phyloP scores from a whole-genome alignment of 2,888 invertebrate genomes.

The Pheosia tremula region DNA sequence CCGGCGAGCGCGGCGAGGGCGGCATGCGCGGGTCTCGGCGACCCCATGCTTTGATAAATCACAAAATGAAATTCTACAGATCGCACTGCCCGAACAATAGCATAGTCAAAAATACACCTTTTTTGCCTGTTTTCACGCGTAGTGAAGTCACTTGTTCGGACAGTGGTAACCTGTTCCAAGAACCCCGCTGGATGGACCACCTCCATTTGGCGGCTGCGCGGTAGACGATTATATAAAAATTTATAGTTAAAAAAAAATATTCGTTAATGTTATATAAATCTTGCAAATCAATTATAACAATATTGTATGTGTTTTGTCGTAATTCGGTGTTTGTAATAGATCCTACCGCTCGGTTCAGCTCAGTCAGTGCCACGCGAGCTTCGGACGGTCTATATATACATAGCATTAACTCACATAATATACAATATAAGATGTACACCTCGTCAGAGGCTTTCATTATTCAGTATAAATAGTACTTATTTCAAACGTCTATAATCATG shows the following conservation, averaged over 20 bases:
- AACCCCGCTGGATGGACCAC: conserved; percentile 52
- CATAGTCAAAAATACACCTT: background rate
- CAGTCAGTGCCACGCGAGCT: conserved; percentile 58
- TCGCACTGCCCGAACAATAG: conserved; percentile 9
- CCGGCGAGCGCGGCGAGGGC: conserved; percentile 27
- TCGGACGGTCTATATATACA: conserved; percentile 58
- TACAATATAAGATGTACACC: conserved; percentile 55
- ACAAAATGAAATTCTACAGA: conserved; percentile 12
- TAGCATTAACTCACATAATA: conserved; percentile 69
- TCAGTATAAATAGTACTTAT: conserved; percentile 80
- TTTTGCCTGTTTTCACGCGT: conserved; percentile 4
- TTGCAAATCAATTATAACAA: conserved; percentile 42
- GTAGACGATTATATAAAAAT: conserved; percentile 36
- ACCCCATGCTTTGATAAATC: conserved; percentile 48
- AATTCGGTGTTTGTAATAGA: conserved; percentile 39
- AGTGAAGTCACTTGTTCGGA: conserved; percentile 6
- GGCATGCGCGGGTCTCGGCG: conserved; percentile 43
- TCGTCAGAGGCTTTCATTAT: conserved; percentile 72
- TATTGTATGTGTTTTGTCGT: conserved; percentile 46
- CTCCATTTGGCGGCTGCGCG: conserved; percentile 44
- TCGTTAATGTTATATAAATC: conserved; percentile 36
- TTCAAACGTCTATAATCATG: conserved; percentile 78
- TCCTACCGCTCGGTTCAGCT: conserved; percentile 40
- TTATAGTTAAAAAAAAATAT: conserved; percentile 36
- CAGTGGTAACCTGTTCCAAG: conserved; percentile 5